phyloP scores from a whole-genome alignment of 2,113 vertebrate species.

The Siniperca chuatsi region DNA sequence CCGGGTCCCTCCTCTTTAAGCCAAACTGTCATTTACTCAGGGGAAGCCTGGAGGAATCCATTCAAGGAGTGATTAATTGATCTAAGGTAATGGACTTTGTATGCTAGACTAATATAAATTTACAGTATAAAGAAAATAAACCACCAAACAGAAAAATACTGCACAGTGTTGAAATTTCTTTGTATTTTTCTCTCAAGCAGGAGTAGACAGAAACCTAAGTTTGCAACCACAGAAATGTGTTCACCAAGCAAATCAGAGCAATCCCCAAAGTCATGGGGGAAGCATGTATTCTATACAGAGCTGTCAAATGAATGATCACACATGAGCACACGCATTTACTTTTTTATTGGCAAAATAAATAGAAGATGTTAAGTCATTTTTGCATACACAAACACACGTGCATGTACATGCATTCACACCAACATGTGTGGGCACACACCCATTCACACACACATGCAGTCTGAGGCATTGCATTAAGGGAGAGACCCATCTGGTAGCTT shows the following conservation, averaged over 20 bases:
- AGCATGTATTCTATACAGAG: slow-evolving; percentile 56
- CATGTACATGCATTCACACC: slow-evolving; percentile 21
- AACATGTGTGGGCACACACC: slow-evolving; percentile 44
- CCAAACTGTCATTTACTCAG: slow-evolving; percentile 54
- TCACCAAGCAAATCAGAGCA: slow-evolving; percentile 63
- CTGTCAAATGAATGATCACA: slow-evolving; percentile 78
- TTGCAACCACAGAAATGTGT: slow-evolving; percentile 43
- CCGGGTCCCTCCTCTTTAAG: slow-evolving; percentile 50
- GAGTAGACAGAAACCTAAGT: slow-evolving; percentile 18
- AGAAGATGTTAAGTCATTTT: slow-evolving; percentile 78
- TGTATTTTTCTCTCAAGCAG: slow-evolving; percentile 1
- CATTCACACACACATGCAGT: slow-evolving; percentile 45
- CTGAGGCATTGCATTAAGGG: slow-evolving; percentile 73
- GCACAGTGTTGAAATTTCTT: background rate
- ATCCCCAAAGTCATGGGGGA: slow-evolving; percentile 64
- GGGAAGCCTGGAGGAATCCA: slow-evolving; percentile 42
- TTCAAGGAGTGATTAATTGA: slow-evolving; percentile 56
- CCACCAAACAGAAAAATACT: slow-evolving; percentile 14
- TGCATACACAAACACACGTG: slow-evolving; percentile 50
- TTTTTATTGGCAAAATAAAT: slow-evolving; percentile 78
- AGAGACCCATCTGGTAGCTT: slow-evolving; percentile 81
- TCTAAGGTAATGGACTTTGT: slow-evolving; percentile 35
- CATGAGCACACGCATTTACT: slow-evolving; percentile 73
- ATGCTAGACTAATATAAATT: slow-evolving; percentile 12
- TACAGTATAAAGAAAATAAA: slow-evolving; percentile 9